phyloP scores from a whole-genome alignment of 2,797 vertebrate species.

The Labroides dimidiatus region DNA sequence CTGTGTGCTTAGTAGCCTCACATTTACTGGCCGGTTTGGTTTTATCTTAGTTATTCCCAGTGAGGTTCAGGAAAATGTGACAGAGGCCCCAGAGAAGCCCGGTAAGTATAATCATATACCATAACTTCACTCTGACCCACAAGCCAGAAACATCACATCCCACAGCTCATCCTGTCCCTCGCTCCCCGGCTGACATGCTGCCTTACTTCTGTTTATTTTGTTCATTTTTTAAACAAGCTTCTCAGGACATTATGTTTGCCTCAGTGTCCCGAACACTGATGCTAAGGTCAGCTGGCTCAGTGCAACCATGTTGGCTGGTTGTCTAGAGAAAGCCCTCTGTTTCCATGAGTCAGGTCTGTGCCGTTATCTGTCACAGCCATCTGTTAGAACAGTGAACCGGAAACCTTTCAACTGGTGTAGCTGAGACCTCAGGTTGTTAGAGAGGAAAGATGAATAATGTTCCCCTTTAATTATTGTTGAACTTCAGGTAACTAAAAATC shows the following conservation, averaged over 20 bases:
- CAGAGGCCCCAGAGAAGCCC: constrained; percentile 80
- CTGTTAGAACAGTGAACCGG: not conserved
- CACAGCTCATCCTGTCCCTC: constrained; percentile 68
- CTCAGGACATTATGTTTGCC: constrained; percentile 5
- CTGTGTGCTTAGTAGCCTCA: constrained; percentile 71
- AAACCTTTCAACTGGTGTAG: not conserved
- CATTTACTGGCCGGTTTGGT: constrained; percentile 82
- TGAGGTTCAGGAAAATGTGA: constrained; percentile 85
- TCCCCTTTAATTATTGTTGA: not conserved
- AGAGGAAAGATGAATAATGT: not conserved
- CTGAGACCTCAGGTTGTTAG: not conserved
- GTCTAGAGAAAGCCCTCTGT: constrained; percentile 40
- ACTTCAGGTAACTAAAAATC: not conserved
- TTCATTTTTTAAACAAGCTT: constrained; percentile 27
- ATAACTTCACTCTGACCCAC: constrained; percentile 64
- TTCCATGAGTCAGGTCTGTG: constrained; percentile 25
- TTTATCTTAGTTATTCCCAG: constrained; percentile 87
- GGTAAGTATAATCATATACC: constrained; percentile 78
- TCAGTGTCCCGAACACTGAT: constrained; percentile 4
- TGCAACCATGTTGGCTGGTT: constrained; percentile 36
- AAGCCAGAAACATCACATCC: constrained; percentile 77
- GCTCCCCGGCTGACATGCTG: constrained; percentile 54
- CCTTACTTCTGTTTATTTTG: constrained; percentile 45
- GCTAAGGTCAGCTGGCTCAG: constrained; percentile 42
- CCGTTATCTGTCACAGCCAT: constrained; percentile 14